Conservation (phyloP, 2,797 vertebrate species). For the Myotis vivesi region DNA sequence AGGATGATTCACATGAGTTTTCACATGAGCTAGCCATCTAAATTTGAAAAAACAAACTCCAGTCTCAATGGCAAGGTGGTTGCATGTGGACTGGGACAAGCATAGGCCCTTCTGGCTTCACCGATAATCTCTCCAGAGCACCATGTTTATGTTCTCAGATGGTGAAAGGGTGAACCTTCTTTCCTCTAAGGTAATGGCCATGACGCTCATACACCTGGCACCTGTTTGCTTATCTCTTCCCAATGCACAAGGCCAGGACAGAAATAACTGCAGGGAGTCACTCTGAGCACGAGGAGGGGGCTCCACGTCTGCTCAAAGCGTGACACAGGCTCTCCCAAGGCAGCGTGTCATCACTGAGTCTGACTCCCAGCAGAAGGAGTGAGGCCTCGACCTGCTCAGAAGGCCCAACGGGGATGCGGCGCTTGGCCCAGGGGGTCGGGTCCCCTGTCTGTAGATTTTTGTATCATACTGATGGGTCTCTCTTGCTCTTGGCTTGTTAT, state of each 20-base stretch:
- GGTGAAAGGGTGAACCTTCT: neutral
- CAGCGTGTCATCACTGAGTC: rapidly evolving
- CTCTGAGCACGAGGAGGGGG: neutral
- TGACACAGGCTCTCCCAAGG: rapidly evolving
- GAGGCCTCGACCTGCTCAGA: neutral
- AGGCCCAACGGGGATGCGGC: no score
- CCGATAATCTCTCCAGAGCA: rapidly evolving
- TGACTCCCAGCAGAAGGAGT: neutral
- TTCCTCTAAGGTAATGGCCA: neutral
- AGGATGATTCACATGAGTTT: neutral
- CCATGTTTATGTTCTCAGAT: neutral
- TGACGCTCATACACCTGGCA: no score
- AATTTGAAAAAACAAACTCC: neutral
- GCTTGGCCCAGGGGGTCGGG: neutral
- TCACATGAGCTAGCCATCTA: neutral
- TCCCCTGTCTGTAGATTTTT: neutral
- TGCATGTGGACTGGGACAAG: neutral
- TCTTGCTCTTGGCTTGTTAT: neutral
- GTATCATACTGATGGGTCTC: neutral
- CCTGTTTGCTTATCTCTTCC: neutral
- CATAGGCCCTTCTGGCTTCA: neutral
- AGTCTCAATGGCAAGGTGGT: neutral
- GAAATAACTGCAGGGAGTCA: neutral
- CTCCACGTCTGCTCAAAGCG: neutral
- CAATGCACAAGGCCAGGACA: neutral